Percentiles rank a stretch among this genome's conserved stretches.
Evolutionary conservation across 1,140 invertebrate genomes (phyloP).

Genomic region (Andricus grossulariae): DNA sequence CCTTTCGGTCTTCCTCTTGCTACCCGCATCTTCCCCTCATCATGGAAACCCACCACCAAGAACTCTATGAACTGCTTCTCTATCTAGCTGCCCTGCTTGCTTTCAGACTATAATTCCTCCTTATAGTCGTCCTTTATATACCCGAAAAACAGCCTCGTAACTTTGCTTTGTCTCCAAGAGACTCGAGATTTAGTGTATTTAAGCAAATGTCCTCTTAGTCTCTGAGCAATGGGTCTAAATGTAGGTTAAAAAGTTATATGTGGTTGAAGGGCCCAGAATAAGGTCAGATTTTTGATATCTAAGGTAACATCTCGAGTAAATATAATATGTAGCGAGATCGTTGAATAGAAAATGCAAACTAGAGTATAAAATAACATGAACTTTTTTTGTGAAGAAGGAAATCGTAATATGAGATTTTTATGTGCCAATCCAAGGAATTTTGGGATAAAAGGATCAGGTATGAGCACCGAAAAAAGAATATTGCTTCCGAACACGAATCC

Average conservation of each 20-base stretch:
- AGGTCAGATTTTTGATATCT: neutral
- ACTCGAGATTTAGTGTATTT: slow-evolving; percentile 14
- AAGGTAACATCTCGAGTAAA: neutral
- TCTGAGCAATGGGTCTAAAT: slow-evolving; percentile 35
- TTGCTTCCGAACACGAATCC: too few relatives aligned
- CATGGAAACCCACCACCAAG: neutral
- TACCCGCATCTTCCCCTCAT: slow-evolving; percentile 13
- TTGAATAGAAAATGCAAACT: too few relatives aligned
- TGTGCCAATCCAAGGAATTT: too few relatives aligned
- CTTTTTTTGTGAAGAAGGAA: too few relatives aligned
- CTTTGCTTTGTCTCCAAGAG: neutral
- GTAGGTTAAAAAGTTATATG: neutral
- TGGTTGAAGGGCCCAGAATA: neutral
- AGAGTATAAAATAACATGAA: too few relatives aligned
- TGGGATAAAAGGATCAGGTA: too few relatives aligned
- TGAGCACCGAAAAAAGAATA: too few relatives aligned
- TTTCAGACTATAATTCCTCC: slow-evolving; percentile 35
- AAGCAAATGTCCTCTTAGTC: slow-evolving; percentile 5
- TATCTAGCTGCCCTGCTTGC: slow-evolving; percentile 33
- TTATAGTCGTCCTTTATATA: slow-evolving; percentile 15
- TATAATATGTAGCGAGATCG: too few relatives aligned
- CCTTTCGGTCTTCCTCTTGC: slow-evolving; percentile 50
- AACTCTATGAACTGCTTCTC: slow-evolving; percentile 42
- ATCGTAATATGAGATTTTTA: too few relatives aligned
- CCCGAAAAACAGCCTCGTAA: slow-evolving; percentile 7